Base-by-base conservation (phyloP, 2,797 vertebrate genomes). In the Acanthopagrus latus region DNA sequence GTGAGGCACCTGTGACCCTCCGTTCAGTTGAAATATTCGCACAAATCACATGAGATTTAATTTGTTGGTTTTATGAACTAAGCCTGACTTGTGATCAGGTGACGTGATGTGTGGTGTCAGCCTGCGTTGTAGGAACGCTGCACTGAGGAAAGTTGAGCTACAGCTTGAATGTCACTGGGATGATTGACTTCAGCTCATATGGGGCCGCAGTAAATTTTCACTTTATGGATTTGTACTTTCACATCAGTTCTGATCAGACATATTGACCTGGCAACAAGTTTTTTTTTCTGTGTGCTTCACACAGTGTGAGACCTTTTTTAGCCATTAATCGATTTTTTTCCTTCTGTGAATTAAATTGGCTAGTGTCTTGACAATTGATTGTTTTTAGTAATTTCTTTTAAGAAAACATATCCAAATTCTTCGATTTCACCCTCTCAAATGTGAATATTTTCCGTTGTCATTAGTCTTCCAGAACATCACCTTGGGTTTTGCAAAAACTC, bases 141-240 rank as follows among this genome's bases (percentile, higher is more conserved):
- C 33, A 69, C 67, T 17, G 57, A 57, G 66, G 70, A 79, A 86
- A 83, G 80, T 41, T 60, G 77, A 88, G 77, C 66, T 64, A 25
- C 65, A 56, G 54, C 82, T 29, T 81, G 64, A 83, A 87, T 81
- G 78, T 79, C 78, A 79, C 0, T 5, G 48, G 21, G 62, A 67
- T 25, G 64, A 78, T 50, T 58, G 29, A 64, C 76, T 52, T 56
- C 81, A 65, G 63, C 27, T 17, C 57, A 50, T 23, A 41, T 41
- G 43, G 72, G 29, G 33, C 75, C 47, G 58, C 62, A 55, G 21
- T 78, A 89, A 66, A 86, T 82, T 70, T 62, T 6, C 1, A 72
- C 76, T 80, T 88, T 71, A 83, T 83, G 78, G 65, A 68, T 76
- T 74, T 71, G 78, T 78, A 76, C 79, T 82, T 75, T 84, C 51